Conservation (phyloP, 2,797 vertebrate species). For the Parambassis ranga region DNA sequence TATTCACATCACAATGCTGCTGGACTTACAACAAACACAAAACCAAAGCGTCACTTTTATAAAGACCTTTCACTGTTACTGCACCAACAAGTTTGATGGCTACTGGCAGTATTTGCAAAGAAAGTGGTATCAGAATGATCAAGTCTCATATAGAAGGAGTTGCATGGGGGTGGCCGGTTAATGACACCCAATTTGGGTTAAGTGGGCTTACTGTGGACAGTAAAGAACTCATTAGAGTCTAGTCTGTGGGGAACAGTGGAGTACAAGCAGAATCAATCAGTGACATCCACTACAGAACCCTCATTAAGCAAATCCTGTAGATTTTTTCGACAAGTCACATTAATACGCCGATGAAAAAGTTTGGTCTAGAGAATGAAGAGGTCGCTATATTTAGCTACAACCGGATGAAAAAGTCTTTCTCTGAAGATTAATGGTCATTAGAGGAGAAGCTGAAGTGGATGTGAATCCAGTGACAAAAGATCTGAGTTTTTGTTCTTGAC, state of each 20-base stretch:
- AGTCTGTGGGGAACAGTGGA: conserved; percentile 32
- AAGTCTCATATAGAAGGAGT: too few relatives aligned
- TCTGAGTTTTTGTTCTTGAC: conserved; percentile 24
- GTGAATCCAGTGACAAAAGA: conserved; percentile 12
- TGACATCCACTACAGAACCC: conserved; percentile 17
- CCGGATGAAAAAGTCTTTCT: conserved; percentile 9
- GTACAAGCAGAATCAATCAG: conserved; percentile 47
- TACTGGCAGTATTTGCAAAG: too few relatives aligned
- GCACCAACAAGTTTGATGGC: too few relatives aligned
- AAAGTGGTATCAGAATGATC: too few relatives aligned
- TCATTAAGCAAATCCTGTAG: conserved; percentile 35
- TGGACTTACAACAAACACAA: too few relatives aligned
- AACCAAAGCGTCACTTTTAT: too few relatives aligned
- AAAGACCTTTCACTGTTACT: too few relatives aligned
- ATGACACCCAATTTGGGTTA: conserved; percentile 45
- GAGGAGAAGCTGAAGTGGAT: conserved; percentile 15
- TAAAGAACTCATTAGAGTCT: conserved; percentile 43
- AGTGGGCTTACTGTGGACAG: conserved; percentile 44
- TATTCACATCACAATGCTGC: too few relatives aligned
- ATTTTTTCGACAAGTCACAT: conserved; percentile 13
- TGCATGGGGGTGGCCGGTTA: conserved; percentile 31
- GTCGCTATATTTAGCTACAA: conserved; percentile 39
- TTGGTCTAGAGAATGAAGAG: conserved; percentile 21
- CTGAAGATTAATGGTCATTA: conserved; percentile 32
- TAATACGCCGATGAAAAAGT: conserved; percentile 24